These are phyloP conservation scores for Chiroxiphia lanceolata DNA, from an alignment of 2,797 vertebrate genomes.

Conservation along the genomic window DNA sequence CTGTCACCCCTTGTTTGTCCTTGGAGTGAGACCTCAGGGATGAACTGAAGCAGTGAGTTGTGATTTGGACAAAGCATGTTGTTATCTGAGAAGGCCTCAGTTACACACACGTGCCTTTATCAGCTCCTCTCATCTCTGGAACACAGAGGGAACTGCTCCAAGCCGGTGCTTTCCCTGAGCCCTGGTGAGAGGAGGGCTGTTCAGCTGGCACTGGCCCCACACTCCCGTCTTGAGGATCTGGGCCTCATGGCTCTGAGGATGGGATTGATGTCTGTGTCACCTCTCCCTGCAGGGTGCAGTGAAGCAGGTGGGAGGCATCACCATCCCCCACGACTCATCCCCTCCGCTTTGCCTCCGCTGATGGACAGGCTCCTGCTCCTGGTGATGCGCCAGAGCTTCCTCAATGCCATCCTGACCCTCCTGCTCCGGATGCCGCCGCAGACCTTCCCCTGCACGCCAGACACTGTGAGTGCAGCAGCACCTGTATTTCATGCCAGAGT, in stretches of 20 bases:
- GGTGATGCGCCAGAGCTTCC: background rate
- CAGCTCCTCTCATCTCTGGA: background rate
- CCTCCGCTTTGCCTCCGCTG: background rate
- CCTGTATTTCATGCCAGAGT: accelerated
- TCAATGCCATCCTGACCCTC: background rate
- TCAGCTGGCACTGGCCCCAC: accelerated
- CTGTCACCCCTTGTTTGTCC: accelerated
- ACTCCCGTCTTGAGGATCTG: accelerated
- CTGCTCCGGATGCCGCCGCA: background rate
- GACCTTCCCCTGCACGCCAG: background rate
- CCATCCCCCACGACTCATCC: constrained; percentile 12
- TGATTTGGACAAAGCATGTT: background rate
- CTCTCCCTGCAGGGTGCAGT: background rate
- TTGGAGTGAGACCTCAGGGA: background rate
- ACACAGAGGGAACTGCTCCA: accelerated
- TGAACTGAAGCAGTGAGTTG: background rate
- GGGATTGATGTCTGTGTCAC: accelerated
- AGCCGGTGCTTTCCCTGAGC: accelerated
- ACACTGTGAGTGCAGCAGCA: background rate
- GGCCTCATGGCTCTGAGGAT: accelerated
- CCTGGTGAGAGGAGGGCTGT: background rate
- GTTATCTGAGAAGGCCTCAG: background rate
- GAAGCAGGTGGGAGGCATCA: constrained; percentile 1
- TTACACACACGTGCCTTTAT: accelerated
- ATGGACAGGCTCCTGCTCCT: background rate